Conservation (phyloP, 2,888 invertebrate species). For the Drosophila mercatorum region DNA sequence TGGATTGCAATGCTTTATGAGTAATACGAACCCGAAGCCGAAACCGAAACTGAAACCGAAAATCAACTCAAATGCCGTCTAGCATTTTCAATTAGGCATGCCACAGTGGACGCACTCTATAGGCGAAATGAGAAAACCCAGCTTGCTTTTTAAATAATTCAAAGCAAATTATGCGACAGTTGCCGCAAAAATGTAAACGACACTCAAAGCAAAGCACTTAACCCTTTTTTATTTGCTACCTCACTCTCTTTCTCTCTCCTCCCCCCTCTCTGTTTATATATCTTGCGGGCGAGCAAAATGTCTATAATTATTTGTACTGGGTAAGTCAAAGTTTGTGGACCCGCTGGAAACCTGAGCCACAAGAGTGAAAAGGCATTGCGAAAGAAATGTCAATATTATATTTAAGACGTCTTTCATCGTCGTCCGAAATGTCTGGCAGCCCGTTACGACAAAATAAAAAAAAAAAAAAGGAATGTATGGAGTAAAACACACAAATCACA, state of each 20-base stretch:
- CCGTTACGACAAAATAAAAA: conserved; percentile 43
- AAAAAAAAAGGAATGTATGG: conserved; percentile 64
- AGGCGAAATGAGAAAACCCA: conserved; percentile 4
- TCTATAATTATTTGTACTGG: conserved; percentile 78
- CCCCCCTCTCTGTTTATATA: conserved; percentile 1
- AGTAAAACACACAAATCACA: conserved; percentile 71
- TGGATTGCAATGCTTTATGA: conserved; percentile 67
- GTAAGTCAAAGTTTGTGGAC: conserved; percentile 73
- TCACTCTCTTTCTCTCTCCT: too few species aligned
- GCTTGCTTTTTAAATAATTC: conserved; percentile 68
- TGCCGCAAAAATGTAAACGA: conserved; percentile 65
- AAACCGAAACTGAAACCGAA: conserved; percentile 16
- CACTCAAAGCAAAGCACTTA: conserved; percentile 70
- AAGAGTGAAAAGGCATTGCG: conserved; percentile 40
- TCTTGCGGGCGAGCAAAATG: conserved; percentile 48
- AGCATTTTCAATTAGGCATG: conserved; percentile 69
- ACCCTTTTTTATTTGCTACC: conserved; percentile 57
- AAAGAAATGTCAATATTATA: conserved; percentile 78
- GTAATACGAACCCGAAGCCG: conserved; percentile 46
- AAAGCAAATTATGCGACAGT: conserved; percentile 77
- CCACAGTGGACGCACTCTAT: conserved; percentile 37
- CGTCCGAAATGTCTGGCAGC: conserved; percentile 35
- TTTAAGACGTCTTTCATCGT: conserved; percentile 67
- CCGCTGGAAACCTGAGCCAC: conserved; percentile 50
- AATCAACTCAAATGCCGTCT: conserved; percentile 46